Evolutionary conservation across 2,113 vertebrate species (phyloP), one percentile per base, ranked within the genome.

Genomic region (Onychostruthus taczanowskii): DNA sequence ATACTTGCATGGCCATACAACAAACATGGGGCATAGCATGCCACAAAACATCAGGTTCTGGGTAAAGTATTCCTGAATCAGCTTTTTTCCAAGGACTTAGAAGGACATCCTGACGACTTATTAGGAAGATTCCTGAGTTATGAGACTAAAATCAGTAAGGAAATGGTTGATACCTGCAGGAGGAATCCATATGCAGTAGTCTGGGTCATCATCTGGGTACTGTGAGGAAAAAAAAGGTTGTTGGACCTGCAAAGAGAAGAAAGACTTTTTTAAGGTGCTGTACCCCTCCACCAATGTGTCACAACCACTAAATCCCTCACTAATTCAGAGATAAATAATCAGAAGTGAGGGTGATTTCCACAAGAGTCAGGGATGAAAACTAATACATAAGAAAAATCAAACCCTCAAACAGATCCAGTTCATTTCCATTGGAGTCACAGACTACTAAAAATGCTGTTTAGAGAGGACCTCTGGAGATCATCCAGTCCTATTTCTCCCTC

Each of bases 111-210:
- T 74, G 43, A 52, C 6, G 11, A 64, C 14, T 83, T n/a, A n/a
- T 31, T 69, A 66, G 43, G 62, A 24, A 61, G 37, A 85, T 79
- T 75, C 24, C 22, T n/a, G 22, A 80, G 26, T 46, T 64, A 5
- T 9, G 62, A 47, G n/a, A 58, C 43, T 75, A 81, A 72, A 76
- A 49, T 11, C 3, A 7, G 4, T 22, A 89, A 73, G 96, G 52
- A 80, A 80, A 44, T 31, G 4, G 35, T 75, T 77, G 61, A 59
- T 98, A 99, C 99, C 99, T 98, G 98, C 94, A 95, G 99, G 99
- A 68, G 99, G 99, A 59, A 99, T 59, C 99, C 99, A 99, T 33
- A 99, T 97, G 56, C 99, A 99, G 83, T 99, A 99, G 97, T 99
- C 99, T 27, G 99, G 99, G 91, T 99, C 99, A 74, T 99, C 98